Conservation (phyloP, 2,113 vertebrate species). For the Dromas ardeola region DNA sequence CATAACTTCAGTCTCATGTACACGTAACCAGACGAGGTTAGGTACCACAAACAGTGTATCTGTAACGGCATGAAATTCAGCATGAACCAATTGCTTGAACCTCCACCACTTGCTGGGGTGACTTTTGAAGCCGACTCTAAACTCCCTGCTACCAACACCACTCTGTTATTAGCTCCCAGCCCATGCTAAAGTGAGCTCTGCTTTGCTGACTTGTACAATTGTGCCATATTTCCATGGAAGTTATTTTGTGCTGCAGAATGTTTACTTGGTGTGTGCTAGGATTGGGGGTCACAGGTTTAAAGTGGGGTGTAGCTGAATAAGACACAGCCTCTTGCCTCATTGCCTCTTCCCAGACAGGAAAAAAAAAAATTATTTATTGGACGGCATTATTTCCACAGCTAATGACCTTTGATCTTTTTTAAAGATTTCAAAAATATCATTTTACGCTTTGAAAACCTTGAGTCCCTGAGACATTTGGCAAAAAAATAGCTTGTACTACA, state of each 20-base stretch:
- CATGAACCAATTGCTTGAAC: not conserved
- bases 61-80: not conserved
- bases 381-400: not conserved
- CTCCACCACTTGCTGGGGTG: not conserved
- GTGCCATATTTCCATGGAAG: not conserved
- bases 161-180: not conserved
- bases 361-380: not conserved
- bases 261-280: not conserved
- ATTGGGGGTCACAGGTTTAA: not conserved
- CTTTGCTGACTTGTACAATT: not conserved
- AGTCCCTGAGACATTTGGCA: not conserved
- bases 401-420: not conserved
- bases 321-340: not conserved
- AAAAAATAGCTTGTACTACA: not conserved
- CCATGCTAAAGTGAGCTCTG: not conserved
- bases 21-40: rapidly evolving
- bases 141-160: not conserved
- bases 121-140: not conserved
- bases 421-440: not conserved
- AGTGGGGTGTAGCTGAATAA: not conserved
- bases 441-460: not conserved
- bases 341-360: not conserved
- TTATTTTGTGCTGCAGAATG: not conserved
- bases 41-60: not conserved
- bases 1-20: not conserved